Evolutionary conservation across 2,797 vertebrate species (phyloP), one percentile per base, ranked within the genome.

Genomic region (Huso huso): DNA sequence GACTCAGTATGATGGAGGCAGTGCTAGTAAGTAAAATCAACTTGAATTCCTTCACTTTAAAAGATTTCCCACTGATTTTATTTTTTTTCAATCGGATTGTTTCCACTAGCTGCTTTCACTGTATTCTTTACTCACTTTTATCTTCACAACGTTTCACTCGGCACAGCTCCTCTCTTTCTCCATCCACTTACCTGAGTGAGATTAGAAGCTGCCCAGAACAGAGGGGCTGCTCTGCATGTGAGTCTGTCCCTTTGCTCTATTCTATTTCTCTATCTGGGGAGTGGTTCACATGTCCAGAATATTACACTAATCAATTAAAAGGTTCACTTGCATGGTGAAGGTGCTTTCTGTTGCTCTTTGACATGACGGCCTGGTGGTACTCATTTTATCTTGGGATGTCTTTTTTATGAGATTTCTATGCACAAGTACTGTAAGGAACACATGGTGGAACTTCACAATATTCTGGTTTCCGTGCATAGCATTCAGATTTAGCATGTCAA

Each of bases 21-120:
- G 69, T 82, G 82, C 72, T 80, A 86, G 88, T 92, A 89, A 92
- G 90, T 92, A 51, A 72, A 62, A 66, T 69, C 1, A 15, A 68
- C 71, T 73, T n/a, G 59, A 52, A 7, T 53, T 48, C 49, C 10
- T n/a, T n/a, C 10, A 10, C n/a, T 55, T n/a, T n/a, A 10, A 37
- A 37, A 37, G 3, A 37, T 37, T 37, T 37, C 5, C 37, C 37
- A 5, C 0, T 37, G 37, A 37, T 37, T 37, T 37, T 5, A 6
- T 1, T n/a, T 55, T 53, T 10, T n/a, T 55, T 4, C 7, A 37
- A 5, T 37, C 48, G 37, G 6, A 48, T 48, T 15, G 7, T 53
- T 23, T 23, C 11, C 37, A 10, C 15, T 66, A n/a, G 18, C 61
- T 1, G 11, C 48, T 66, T 57, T 13, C 48, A 53, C 15, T 53